These are phyloP conservation scores for Prionace glauca DNA, from an alignment of 2,797 vertebrate species.

Conservation along the genomic window DNA sequence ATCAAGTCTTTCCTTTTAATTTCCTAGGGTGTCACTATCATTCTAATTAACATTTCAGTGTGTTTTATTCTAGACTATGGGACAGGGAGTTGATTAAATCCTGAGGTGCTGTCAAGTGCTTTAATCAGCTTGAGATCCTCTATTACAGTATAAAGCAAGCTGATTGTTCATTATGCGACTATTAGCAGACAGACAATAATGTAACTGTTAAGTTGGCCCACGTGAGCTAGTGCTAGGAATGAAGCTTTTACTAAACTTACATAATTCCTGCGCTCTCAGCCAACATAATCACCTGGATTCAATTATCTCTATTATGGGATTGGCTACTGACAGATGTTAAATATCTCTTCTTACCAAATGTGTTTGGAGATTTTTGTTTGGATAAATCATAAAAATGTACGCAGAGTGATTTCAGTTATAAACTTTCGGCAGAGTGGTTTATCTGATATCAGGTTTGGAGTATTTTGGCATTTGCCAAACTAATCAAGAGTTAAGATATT, in stretches of 20 bases:
- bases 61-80: constrained; percentile 23
- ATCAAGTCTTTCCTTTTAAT: constrained; percentile 25
- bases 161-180: constrained; percentile 30
- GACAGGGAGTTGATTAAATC: neutral
- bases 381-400: neutral
- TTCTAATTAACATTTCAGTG: constrained; percentile 23
- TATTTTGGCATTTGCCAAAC: neutral
- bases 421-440: neutral
- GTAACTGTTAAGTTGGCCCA: constrained; percentile 28
- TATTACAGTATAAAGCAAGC: constrained; percentile 3
- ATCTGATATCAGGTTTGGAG: neutral
- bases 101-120: constrained; percentile 25
- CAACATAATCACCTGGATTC: constrained; percentile 15
- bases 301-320: neutral
- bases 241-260: constrained; percentile 6
- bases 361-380: neutral
- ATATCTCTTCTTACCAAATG: neutral
- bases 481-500: neutral
- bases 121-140: constrained; percentile 18
- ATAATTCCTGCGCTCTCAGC: neutral
- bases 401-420: neutral
- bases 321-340: constrained; percentile 21
- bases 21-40: neutral
- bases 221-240: constrained; percentile 14
- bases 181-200: constrained; percentile 19